phyloP scores from a whole-genome alignment of 2,888 invertebrate genomes.

The Anarsia innoxiella region DNA sequence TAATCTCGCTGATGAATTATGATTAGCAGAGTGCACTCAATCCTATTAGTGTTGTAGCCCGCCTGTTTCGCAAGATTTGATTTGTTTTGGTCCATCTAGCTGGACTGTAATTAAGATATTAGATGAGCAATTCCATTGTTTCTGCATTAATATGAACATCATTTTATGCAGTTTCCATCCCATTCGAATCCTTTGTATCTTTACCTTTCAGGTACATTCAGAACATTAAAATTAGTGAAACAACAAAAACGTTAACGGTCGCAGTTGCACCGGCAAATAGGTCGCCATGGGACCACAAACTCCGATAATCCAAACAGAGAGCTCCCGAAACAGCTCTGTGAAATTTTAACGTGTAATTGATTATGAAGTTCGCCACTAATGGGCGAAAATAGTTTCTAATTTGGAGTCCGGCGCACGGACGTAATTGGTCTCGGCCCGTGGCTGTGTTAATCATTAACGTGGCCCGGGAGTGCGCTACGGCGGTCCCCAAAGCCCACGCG shows the following conservation, averaged over 20 bases:
- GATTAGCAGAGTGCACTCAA: slow-evolving; percentile 74
- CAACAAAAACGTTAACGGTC: slow-evolving; percentile 69
- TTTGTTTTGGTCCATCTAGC: slow-evolving; percentile 23
- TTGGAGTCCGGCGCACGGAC: slow-evolving; percentile 52
- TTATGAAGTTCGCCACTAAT: slow-evolving; percentile 73
- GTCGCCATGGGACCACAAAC: slow-evolving; percentile 72
- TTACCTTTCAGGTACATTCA: slow-evolving; percentile 1
- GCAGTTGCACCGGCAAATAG: slow-evolving; percentile 51
- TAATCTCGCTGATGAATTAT: slow-evolving; percentile 75
- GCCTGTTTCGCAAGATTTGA: slow-evolving; percentile 46
- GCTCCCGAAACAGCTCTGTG: slow-evolving; percentile 65
- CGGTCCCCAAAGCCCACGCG: slow-evolving; percentile 36
- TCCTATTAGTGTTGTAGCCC: slow-evolving; percentile 59
- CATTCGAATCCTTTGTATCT: not conserved
- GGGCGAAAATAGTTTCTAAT: slow-evolving; percentile 74
- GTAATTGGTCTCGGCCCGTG: slow-evolving; percentile 65
- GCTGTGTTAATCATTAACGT: slow-evolving; percentile 65
- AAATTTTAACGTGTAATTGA: slow-evolving; percentile 73
- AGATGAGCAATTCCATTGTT: slow-evolving; percentile 7
- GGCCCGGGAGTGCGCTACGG: slow-evolving; percentile 34
- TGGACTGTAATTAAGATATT: slow-evolving; percentile 7
- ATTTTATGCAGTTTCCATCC: not conserved
- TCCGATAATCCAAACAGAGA: slow-evolving; percentile 68
- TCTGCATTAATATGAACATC: not conserved
- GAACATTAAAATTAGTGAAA: slow-evolving; percentile 59